Percentiles rank a stretch among this genome's conserved stretches.
phyloP scores from a whole-genome alignment of 2,888 invertebrate species.

The Helobdella robusta region DNA sequence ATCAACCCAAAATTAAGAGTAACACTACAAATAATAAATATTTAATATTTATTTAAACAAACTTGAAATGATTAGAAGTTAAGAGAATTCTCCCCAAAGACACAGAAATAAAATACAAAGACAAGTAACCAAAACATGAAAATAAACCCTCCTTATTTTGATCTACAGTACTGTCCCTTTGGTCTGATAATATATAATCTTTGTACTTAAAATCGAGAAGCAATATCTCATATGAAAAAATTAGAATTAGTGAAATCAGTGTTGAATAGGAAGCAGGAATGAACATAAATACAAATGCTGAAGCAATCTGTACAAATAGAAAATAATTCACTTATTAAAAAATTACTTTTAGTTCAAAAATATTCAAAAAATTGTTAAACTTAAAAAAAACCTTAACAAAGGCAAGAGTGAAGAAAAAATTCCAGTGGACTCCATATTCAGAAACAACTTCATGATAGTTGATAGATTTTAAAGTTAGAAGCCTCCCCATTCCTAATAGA shows the following conservation, averaged over 20 bases:
- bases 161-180: too few relatives aligned
- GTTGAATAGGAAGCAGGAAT: too few relatives aligned
- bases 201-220: conserved; percentile 58
- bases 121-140: conserved; percentile 73
- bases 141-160: conserved; percentile 87
- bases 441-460: conserved; percentile 77
- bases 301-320: too few relatives aligned
- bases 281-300: too few relatives aligned
- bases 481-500: conserved; percentile 50
- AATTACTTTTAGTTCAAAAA: not conserved
- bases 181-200: conserved; percentile 62
- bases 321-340: too few relatives aligned
- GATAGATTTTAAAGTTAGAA: conserved; percentile 52
- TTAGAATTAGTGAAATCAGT: not conserved
- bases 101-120: conserved; percentile 67
- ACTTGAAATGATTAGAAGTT: not conserved
- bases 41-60: too few relatives aligned
- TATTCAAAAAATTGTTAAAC: not conserved
- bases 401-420: conserved; percentile 90
- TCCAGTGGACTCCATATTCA: conserved; percentile 96
- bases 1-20: too few relatives aligned
- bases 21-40: too few relatives aligned
- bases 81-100: conserved; percentile 38
- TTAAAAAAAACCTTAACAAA: conserved; percentile 58
- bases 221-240: conserved; percentile 59